Evolutionary conservation across 2,797 vertebrate genomes (phyloP).

Genomic region (Sebastes flavidus): DNA sequence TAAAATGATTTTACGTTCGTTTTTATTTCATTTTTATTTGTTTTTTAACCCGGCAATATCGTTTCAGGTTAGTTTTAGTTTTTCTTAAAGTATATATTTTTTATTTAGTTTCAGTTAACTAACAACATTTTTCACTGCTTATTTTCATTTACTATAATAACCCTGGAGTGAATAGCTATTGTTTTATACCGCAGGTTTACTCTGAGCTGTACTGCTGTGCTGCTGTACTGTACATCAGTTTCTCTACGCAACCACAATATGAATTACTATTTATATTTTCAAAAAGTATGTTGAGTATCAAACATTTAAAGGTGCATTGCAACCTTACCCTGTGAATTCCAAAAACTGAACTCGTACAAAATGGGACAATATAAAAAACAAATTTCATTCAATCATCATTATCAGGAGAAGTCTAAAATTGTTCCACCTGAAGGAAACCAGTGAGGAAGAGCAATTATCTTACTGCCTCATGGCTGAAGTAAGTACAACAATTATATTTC

Average conservation of each 20-base stretch:
- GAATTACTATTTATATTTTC: neutral
- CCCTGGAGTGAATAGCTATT: too few species aligned
- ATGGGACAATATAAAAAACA: neutral
- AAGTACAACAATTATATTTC: slow-evolving; percentile 2
- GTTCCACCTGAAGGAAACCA: slow-evolving; percentile 1
- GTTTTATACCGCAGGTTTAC: neutral
- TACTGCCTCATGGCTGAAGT: neutral
- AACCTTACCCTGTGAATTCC: neutral
- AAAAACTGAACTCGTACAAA: neutral
- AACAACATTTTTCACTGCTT: too few species aligned
- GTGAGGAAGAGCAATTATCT: neutral
- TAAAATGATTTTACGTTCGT: too few species aligned
- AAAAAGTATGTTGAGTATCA: neutral
- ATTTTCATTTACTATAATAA: too few species aligned
- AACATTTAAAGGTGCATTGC: neutral
- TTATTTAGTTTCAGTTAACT: too few species aligned
- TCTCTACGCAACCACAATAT: neutral
- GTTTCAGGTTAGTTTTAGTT: too few species aligned
- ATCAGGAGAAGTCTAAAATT: slow-evolving; percentile 3
- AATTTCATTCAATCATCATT: neutral
- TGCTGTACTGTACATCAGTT: neutral
- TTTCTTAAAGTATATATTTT: too few species aligned
- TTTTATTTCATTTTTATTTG: too few species aligned
- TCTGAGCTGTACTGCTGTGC: neutral
- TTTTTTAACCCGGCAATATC: too few species aligned